Evolutionary conservation across 2,113 vertebrate genomes (phyloP).

Genomic region (Leptocoma aspasia): DNA sequence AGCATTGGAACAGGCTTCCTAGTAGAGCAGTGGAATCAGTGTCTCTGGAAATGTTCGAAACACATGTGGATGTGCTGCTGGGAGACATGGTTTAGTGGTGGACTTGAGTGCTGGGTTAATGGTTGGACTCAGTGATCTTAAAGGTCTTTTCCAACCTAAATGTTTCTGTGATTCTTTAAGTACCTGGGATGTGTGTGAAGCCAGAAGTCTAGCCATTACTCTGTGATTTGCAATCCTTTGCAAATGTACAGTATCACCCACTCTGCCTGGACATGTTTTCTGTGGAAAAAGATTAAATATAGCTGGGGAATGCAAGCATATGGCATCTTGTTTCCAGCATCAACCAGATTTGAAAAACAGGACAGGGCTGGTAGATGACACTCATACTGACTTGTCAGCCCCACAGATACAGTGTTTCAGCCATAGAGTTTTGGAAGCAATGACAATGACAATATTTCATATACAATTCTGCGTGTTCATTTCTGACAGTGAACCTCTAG

Average conservation of each 20-base stretch:
- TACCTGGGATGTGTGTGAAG: not conserved
- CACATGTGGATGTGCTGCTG: not conserved
- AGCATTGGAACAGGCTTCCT: not conserved
- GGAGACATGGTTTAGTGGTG: not conserved
- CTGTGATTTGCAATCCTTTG: not conserved
- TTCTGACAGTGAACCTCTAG: not conserved
- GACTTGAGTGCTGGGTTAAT: not conserved
- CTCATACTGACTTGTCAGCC: not conserved
- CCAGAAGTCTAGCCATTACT: not conserved
- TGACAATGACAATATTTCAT: not conserved
- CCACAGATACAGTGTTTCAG: rapidly evolving
- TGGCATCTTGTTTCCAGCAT: not conserved
- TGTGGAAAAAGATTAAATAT: not conserved
- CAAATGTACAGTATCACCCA: not conserved
- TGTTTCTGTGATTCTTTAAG: not conserved
- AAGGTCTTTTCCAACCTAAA: not conserved
- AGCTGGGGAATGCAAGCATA: not conserved
- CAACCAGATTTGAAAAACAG: not conserved
- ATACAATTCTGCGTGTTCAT: not conserved
- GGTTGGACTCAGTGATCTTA: not conserved
- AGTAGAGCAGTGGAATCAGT: not conserved
- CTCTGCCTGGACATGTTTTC: not conserved
- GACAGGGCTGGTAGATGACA: not conserved
- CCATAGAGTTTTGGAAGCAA: not conserved
- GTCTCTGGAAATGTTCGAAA: not conserved